Base-by-base conservation (phyloP, 2,888 invertebrate genomes). In the Pandemis heparana region DNA sequence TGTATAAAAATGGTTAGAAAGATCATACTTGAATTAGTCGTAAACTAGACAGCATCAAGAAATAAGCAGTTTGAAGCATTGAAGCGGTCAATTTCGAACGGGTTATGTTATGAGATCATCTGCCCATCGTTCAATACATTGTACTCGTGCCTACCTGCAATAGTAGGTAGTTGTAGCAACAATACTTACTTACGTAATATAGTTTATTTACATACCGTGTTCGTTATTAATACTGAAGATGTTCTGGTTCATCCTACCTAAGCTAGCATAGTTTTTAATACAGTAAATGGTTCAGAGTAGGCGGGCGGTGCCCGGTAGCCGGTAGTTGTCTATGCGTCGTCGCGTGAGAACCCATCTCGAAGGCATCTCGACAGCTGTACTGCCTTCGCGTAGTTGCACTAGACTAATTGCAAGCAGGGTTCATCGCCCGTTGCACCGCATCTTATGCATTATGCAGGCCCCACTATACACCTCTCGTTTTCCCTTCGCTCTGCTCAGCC, bases 391-490 rank as follows among this genome's bases (percentile, higher is more conserved):
- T 70, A 70, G 71, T 74, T 70, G 67, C 76, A 80, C 80, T 79
- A 82, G 82, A 85, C 87, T 89, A 89, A 89, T 90, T 89, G 87
- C 85, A 82, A 81, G 83, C 82, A 85, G 87, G 86, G 86, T 87
- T 86, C 87, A 82, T 79, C 81, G 90, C 87, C 84, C 90, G 80
- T 85, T 89, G 89, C 88, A 84, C 89, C 83, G 80, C 81, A 78
- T 78, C 82, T 82, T 85, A 87, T 87, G 83, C 83, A 86, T 88
- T 85, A 87, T 85, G 82, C 81, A 83, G 80, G 79, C 76, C 81
- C 60, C 70, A 72, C 75, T 74, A 77, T 74, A 71, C 76, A 70
- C 70, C 75, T 75, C 71, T 75, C 75, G 74, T 73, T 73, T 73
- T 76, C 75, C 76, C 78, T 78, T 76, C 72, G 75, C 75, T 74